Conservation (phyloP, 2,113 vertebrate genomes). For the Lepisosteus oculatus region DNA sequence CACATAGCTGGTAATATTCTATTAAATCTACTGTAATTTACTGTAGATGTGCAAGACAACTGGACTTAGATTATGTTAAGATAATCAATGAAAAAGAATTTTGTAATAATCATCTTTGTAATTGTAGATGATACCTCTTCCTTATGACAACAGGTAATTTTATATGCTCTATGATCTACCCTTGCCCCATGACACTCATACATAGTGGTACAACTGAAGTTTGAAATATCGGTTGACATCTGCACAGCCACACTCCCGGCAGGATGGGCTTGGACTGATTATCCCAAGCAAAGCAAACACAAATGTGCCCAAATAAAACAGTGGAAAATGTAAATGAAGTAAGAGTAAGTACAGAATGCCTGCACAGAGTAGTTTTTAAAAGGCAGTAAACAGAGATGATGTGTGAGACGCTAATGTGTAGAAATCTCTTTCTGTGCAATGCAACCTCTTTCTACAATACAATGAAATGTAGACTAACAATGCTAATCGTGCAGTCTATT, state of each 20-base stretch:
- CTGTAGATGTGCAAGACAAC: too few relatives aligned
- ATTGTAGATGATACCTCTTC: too few relatives aligned
- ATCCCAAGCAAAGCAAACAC: conserved; percentile 13
- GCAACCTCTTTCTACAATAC: not conserved
- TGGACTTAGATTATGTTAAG: too few relatives aligned
- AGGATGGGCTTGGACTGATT: conserved; percentile 4
- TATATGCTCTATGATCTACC: too few relatives aligned
- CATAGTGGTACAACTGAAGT: too few relatives aligned
- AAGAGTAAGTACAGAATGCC: not conserved
- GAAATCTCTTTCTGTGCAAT: not conserved
- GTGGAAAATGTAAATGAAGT: not conserved
- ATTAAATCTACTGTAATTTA: too few relatives aligned
- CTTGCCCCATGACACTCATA: too few relatives aligned
- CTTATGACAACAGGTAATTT: too few relatives aligned
- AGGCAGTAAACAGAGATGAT: not conserved
- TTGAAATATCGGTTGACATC: not conserved
- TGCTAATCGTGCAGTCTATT: not conserved
- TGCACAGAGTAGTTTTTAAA: conserved; percentile 8
- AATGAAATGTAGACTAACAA: not conserved
- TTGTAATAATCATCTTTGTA: too few relatives aligned
- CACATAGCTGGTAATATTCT: too few relatives aligned
- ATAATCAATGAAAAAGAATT: too few relatives aligned
- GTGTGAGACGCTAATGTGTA: not conserved
- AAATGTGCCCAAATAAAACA: not conserved
- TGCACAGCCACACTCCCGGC: not conserved